These are phyloP conservation scores for Aphrophora alni DNA, from an alignment of 2,888 invertebrate genomes.

Conservation along the genomic window DNA sequence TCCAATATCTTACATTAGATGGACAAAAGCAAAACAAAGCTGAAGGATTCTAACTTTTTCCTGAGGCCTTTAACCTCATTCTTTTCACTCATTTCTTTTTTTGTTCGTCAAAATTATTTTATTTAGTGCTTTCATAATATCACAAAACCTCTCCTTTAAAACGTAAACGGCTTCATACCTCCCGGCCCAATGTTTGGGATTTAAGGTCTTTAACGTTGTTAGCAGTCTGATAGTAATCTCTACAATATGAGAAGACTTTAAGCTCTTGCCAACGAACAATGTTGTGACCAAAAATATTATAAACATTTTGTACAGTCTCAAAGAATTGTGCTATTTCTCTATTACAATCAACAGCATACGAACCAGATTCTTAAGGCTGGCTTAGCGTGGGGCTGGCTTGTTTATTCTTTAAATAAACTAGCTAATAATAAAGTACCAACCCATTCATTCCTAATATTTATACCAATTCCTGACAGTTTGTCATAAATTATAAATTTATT, in stretches of 20 bases:
- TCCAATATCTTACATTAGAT: conserved; percentile 6
- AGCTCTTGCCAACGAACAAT: not conserved
- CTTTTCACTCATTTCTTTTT: too few species aligned
- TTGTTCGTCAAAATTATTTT: too few species aligned
- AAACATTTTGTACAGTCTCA: not conserved
- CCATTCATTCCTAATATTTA: too few species aligned
- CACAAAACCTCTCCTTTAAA: conserved; percentile 6
- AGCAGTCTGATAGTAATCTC: not conserved
- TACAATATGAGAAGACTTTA: not conserved
- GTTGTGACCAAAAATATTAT: not conserved
- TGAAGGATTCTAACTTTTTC: not conserved
- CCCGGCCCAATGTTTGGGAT: not conserved
- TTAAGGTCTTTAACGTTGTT: not conserved
- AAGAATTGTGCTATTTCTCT: not conserved
- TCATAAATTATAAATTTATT: too few species aligned
- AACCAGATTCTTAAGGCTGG: too few species aligned
- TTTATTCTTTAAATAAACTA: too few species aligned
- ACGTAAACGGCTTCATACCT: not conserved
- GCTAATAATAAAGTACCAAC: too few species aligned
- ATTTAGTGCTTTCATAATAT: too few species aligned
- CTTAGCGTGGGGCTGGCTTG: too few species aligned
- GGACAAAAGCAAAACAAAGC: not conserved
- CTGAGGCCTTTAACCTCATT: too few species aligned
- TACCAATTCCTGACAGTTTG: too few species aligned
- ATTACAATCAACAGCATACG: not conserved